phyloP scores from a whole-genome alignment of 1,140 invertebrate genomes.

The Drosophila rhopaloa region DNA sequence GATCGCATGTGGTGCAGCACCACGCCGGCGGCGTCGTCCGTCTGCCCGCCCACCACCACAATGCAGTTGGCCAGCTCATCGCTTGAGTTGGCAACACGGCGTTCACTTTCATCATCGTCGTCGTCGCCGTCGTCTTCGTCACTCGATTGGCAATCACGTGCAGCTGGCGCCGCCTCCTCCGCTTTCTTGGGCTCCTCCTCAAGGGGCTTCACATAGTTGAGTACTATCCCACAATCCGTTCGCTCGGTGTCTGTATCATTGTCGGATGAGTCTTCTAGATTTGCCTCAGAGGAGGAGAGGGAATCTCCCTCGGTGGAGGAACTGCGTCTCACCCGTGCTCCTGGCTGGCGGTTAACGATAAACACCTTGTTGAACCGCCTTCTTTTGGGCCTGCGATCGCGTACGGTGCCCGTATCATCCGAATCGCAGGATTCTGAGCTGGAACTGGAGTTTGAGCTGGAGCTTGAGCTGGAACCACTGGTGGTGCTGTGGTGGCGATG shows the following conservation, averaged over 20 bases:
- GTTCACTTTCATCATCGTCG: conserved; percentile 77
- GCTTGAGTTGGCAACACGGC: conserved; percentile 75
- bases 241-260: conserved; percentile 86
- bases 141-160: conserved; percentile 52
- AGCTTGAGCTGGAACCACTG: conserved; percentile 38
- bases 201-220: conserved; percentile 84
- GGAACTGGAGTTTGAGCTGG: conserved; percentile 54
- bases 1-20: conserved; percentile 73
- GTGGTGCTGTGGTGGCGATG: conserved; percentile 69
- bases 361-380: conserved; percentile 90
- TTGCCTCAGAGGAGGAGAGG: conserved; percentile 85
- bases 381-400: conserved; percentile 85
- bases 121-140: conserved; percentile 29
- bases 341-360: conserved; percentile 87
- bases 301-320: conserved; percentile 88
- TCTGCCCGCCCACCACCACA: conserved; percentile 78
- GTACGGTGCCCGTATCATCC: conserved; percentile 80
- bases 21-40: conserved; percentile 68
- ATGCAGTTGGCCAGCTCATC: conserved; percentile 83
- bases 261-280: conserved; percentile 86
- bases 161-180: conserved; percentile 18
- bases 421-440: conserved; percentile 78
- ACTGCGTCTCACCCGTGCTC: conserved; percentile 83
- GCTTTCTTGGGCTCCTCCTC: conserved; percentile 6
- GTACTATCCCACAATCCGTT: conserved; percentile 84